Evolutionary conservation across 64 coral and sea anemone species (phyloP).

Genomic region (Dendrophyllia cribrosa): DNA sequence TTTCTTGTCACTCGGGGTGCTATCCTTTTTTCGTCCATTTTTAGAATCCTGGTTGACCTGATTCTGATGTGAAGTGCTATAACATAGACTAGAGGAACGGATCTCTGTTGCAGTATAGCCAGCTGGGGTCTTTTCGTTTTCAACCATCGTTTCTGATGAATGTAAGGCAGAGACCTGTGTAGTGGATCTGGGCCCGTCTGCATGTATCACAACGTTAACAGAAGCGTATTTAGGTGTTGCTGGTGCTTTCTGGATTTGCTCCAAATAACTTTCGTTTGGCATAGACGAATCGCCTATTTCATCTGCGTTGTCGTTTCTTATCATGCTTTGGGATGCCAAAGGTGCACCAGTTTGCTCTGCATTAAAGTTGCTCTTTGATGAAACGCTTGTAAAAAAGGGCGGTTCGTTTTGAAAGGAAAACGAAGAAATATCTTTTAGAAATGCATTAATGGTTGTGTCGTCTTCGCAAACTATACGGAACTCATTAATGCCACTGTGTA

Average conservation of each 20-base stretch:
- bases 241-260: no score
- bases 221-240: no score
- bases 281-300: no score
- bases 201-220: no score
- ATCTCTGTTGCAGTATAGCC: neutral
- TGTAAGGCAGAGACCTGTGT: no score
- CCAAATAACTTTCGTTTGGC: no score
- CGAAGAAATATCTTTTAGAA: neutral
- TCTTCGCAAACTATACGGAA: slow-evolving; percentile 22
- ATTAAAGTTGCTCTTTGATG: neutral
- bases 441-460: neutral
- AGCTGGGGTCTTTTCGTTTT: neutral
- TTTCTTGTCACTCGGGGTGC: neutral
- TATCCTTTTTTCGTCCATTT: neutral
- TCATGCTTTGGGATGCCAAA: no score
- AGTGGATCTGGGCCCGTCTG: no score
- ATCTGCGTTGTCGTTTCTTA: no score
- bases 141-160: neutral
- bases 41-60: neutral
- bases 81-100: no score
- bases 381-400: neutral
- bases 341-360: neutral
- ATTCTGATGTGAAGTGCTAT: no score
- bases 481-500: slow-evolving; percentile 16
- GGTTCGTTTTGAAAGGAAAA: neutral